A percentile compares a stretch with the other conserved stretches of the same genome.
phyloP scores from a whole-genome alignment of 2,113 vertebrate genomes.

The Zingel zingel region DNA sequence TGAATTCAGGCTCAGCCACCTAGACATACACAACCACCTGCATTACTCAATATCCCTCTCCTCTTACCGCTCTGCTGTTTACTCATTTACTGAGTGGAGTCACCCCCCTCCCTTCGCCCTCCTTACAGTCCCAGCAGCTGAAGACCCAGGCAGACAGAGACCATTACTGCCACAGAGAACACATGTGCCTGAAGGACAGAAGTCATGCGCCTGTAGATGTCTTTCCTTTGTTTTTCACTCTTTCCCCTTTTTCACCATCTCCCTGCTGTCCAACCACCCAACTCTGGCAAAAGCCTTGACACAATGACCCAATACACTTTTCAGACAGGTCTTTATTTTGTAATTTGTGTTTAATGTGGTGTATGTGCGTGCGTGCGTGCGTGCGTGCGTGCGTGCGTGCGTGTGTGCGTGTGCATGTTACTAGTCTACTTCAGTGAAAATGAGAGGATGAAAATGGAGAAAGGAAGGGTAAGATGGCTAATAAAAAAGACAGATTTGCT shows the following conservation, averaged over 20 bases:
- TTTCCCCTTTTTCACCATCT: constrained; percentile 19
- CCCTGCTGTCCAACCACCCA: constrained; percentile 42
- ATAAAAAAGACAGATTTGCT: constrained; percentile 76
- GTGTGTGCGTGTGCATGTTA: constrained; percentile 31
- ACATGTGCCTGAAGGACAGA: constrained; percentile 68
- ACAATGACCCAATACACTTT: constrained; percentile 62
- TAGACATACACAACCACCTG: constrained; percentile 57
- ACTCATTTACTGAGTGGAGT: constrained; percentile 46
- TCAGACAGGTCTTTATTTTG: constrained; percentile 51
- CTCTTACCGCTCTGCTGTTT: constrained; percentile 35
- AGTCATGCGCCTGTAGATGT: constrained; percentile 67
- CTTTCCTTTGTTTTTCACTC: constrained; percentile 58
- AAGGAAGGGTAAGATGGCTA: constrained; percentile 49
- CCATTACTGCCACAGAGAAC: constrained; percentile 66
- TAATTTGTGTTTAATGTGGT: background rate
- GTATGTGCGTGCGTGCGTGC: constrained; percentile 12
- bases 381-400: constrained; percentile 6
- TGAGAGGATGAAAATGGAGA: constrained; percentile 31
- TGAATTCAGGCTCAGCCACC: constrained; percentile 53
- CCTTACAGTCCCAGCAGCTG: constrained; percentile 46
- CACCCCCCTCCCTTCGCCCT: constrained; percentile 31
- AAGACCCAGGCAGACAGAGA: constrained; percentile 52
- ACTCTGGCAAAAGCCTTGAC: constrained; percentile 57
- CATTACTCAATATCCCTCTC: constrained; percentile 43
- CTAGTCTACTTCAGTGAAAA: constrained; percentile 25